A percentile compares a stretch with the other conserved stretches of the same genome.
Conservation (phyloP, 2,888 invertebrate genomes). For the Monopis laevigella region DNA sequence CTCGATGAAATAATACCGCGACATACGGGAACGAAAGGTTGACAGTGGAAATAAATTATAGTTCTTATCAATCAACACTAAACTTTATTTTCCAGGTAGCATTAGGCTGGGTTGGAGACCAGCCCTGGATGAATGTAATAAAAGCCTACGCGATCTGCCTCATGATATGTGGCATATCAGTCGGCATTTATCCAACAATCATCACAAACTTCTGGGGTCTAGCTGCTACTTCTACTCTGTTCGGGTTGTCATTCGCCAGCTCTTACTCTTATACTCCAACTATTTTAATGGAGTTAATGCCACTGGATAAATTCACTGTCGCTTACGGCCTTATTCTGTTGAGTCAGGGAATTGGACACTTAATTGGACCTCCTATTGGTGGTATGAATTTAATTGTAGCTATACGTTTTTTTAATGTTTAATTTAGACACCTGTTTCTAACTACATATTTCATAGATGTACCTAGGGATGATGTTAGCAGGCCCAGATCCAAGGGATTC, state of each 20-base stretch:
- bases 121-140: slow-evolving; percentile 83
- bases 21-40: too few relatives aligned
- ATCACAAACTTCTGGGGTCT: slow-evolving; percentile 59
- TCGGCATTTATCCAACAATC: slow-evolving; percentile 67
- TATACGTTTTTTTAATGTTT: too few relatives aligned
- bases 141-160: slow-evolving; percentile 85
- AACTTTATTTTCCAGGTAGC: slow-evolving; percentile 65
- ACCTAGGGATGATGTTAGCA: too few relatives aligned
- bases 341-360: slow-evolving; percentile 93
- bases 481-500: too few relatives aligned
- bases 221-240: slow-evolving; percentile 67
- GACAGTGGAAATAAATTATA: too few relatives aligned
- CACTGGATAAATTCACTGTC: slow-evolving; percentile 89
- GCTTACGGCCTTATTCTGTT: slow-evolving; percentile 90
- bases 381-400: slow-evolving; percentile 57
- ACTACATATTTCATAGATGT: too few relatives aligned
- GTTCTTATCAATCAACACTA: too few relatives aligned
- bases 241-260: slow-evolving; percentile 91
- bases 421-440: too few relatives aligned
- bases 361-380: slow-evolving; percentile 91
- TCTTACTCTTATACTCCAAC: slow-evolving; percentile 91
- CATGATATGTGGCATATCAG: slow-evolving; percentile 70
- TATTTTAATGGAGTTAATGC: slow-evolving; percentile 87
- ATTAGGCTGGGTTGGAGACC: slow-evolving; percentile 90
- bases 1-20: too few relatives aligned